Evolutionary conservation across 2,113 vertebrate species (phyloP).

Genomic region (Casuarius casuarius): DNA sequence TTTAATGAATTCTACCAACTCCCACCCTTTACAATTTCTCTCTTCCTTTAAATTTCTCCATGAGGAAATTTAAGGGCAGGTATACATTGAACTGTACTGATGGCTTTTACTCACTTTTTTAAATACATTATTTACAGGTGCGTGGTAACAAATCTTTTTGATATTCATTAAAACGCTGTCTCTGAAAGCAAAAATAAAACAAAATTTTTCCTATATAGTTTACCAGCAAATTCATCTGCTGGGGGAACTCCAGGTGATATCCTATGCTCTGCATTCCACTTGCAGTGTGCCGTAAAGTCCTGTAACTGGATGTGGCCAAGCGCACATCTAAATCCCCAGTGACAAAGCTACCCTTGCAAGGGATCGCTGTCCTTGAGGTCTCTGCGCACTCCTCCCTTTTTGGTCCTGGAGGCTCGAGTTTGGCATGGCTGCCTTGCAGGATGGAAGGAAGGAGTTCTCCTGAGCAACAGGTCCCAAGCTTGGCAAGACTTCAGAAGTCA

Average conservation of each 20-base stretch:
- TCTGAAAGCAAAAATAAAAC: neutral
- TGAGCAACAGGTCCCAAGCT: neutral
- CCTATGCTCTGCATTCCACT: fast-evolving
- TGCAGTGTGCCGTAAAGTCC: fast-evolving
- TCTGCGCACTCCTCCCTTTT: fast-evolving
- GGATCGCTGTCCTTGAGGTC: neutral
- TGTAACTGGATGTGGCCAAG: neutral
- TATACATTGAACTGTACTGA: neutral
- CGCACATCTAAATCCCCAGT: neutral
- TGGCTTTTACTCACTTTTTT: neutral
- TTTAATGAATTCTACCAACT: neutral
- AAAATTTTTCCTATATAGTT: neutral
- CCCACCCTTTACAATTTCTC: neutral
- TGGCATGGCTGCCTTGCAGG: neutral
- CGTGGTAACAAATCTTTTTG: neutral
- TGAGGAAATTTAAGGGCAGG: neutral
- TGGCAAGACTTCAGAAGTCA: neutral
- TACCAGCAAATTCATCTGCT: neutral
- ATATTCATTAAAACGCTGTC: neutral
- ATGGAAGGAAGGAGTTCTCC: neutral
- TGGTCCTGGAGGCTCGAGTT: neutral
- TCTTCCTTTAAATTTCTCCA: neutral
- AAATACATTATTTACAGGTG: neutral
- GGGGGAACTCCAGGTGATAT: neutral
- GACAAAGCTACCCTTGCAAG: neutral